Conservation (phyloP, 2,797 vertebrate species). For the Acrossocheilus wenchowensis region DNA sequence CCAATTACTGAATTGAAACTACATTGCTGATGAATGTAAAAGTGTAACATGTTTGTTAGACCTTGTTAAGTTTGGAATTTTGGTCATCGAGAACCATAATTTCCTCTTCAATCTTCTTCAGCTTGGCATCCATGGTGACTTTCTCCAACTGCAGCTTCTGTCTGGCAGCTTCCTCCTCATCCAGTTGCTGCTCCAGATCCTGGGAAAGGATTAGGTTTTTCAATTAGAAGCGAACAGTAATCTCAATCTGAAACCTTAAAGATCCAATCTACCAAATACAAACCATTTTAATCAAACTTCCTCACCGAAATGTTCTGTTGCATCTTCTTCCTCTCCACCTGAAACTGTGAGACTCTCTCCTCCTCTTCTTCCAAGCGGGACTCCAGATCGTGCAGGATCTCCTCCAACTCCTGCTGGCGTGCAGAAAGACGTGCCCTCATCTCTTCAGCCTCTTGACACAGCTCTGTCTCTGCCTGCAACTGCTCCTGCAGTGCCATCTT, state of each 20-base stretch:
- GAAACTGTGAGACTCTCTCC: conserved; percentile 77
- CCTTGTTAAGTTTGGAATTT: conserved; percentile 86
- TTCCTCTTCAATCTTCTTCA: conserved; percentile 89
- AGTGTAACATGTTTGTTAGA: conserved; percentile 51
- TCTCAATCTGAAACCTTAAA: neutral
- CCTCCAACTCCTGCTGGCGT: conserved; percentile 94
- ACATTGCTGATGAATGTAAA: neutral
- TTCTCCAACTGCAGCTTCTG: conserved; percentile 89
- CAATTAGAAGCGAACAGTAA: neutral
- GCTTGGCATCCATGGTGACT: conserved; percentile 85
- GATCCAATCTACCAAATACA: neutral
- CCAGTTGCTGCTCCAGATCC: conserved; percentile 86
- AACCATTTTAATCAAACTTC: neutral
- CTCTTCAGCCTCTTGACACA: conserved; percentile 95
- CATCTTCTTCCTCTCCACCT: conserved; percentile 88
- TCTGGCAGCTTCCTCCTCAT: conserved; percentile 86
- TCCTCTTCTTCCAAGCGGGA: conserved; percentile 96
- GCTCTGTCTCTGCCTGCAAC: conserved; percentile 93
- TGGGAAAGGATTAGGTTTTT: conserved; percentile 8
- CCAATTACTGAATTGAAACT: neutral
- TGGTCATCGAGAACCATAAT: conserved; percentile 86
- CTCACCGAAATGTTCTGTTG: conserved; percentile 84
- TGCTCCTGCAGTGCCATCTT: conserved; percentile 91
- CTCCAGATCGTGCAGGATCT: conserved; percentile 94
- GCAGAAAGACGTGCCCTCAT: conserved; percentile 92